Conservation (phyloP, 2,888 invertebrate species). For the Hypena proboscidalis region DNA sequence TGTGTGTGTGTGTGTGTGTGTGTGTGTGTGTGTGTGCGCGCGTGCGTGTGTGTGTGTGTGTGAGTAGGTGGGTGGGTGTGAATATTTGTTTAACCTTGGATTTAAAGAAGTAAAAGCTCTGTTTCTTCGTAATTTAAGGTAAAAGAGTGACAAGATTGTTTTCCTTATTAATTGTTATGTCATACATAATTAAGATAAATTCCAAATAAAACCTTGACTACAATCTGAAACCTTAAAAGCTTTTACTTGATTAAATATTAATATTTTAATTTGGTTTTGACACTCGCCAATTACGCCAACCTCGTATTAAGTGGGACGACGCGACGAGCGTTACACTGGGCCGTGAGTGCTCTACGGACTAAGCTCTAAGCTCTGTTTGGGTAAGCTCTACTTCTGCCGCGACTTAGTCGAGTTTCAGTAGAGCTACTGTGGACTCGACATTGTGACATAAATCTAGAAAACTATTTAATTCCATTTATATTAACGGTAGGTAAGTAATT, state of each 20-base stretch:
- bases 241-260: background rate
- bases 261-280: slow-evolving; percentile 1
- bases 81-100: too few relatives aligned
- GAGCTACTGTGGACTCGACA: slow-evolving; percentile 54
- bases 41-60: too few relatives aligned
- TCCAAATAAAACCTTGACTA: background rate
- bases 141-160: too few relatives aligned
- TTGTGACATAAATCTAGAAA: slow-evolving; percentile 56
- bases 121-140: too few relatives aligned
- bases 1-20: too few relatives aligned
- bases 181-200: too few relatives aligned
- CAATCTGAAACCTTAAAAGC: background rate
- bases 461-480: too few relatives aligned
- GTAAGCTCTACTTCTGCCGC: slow-evolving; percentile 62
- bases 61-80: too few relatives aligned
- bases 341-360: slow-evolving; percentile 45
- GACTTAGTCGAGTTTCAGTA: slow-evolving; percentile 60
- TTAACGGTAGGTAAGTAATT: too few relatives aligned
- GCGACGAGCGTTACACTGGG: slow-evolving; percentile 5
- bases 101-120: too few relatives aligned
- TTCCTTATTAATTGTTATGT: too few relatives aligned
- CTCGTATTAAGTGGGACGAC: slow-evolving; percentile 14
- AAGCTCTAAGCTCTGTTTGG: slow-evolving; percentile 64
- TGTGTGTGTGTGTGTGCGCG: too few relatives aligned
- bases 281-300: slow-evolving; percentile 16